Evolutionary conservation across 2,113 vertebrate species (phyloP).

Genomic region (Chamaetylas fuelleborni): DNA sequence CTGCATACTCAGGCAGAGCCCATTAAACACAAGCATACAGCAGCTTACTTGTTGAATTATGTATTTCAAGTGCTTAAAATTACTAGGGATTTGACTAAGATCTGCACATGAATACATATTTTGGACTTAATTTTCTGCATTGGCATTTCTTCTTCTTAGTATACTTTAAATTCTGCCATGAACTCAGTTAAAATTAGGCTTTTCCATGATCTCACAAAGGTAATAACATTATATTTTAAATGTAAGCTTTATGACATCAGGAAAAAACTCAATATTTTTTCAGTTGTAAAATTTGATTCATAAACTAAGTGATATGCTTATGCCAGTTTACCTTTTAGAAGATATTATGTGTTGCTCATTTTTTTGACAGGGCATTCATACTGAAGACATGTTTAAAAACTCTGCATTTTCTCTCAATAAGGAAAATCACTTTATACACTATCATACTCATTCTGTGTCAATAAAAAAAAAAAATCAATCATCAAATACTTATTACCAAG

Average conservation of each 20-base stretch:
- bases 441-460: conserved; percentile 71
- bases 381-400: conserved; percentile 76
- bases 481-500: conserved; percentile 73
- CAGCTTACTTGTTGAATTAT: conserved; percentile 78
- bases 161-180: conserved; percentile 58
- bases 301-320: conserved; percentile 76
- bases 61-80: conserved; percentile 75
- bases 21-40: conserved; percentile 69
- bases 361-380: conserved; percentile 77
- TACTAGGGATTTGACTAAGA: conserved; percentile 68
- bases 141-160: conserved; percentile 61
- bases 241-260: conserved; percentile 72
- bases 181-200: conserved; percentile 63
- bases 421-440: conserved; percentile 74
- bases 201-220: conserved; percentile 65
- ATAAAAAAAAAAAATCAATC: conserved; percentile 77
- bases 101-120: conserved; percentile 71
- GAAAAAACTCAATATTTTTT: conserved; percentile 70
- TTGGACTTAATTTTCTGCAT: conserved; percentile 70
- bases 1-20: conserved; percentile 65
- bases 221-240: conserved; percentile 64
- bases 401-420: conserved; percentile 75
- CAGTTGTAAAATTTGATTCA: conserved; percentile 69
- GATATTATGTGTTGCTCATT: conserved; percentile 69
- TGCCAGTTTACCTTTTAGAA: conserved; percentile 76